Evolutionary conservation across 2,113 vertebrate genomes (phyloP), one percentile per base, ranked within the genome.

Genomic region (Cyprinodon variegatus): DNA sequence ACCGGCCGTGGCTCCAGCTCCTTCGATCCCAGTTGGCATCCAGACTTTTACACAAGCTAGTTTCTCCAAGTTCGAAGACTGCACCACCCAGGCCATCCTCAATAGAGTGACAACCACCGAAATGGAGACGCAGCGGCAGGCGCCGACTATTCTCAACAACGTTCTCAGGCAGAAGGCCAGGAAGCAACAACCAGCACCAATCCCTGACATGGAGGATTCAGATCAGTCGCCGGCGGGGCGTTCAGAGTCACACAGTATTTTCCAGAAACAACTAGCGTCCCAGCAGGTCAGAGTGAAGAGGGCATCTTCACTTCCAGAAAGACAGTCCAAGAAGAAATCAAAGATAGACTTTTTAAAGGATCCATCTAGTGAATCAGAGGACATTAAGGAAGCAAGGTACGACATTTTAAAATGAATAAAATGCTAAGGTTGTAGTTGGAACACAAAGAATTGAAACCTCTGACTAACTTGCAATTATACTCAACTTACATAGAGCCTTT

Each of bases 231-330:
- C 87, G 8, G n/a, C 10, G 29, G 68, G 66, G 38, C 1, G 0
- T 0, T 72, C 50, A 4, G 77, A 70, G 39, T 22, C 65, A 2
- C 71, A 77, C 4, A 17, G 68, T 64, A 36, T 3, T 45, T 37
- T 10, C 1, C 9, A 50, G 65, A 43, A 11, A n/a, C 64, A 63
- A 40, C 17, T 45, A 13, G 39, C 68, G 1, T 87, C 72, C 11
- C 83, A 88, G 17, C 93, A 88, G 46, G 75, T 94, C 80, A 86
- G 86, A 9, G 68, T 93, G 11, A 96, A 95, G 89, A 92, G 93
- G 60, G 90, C 90, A 63, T 92, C 91, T 0, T 79, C 85, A 0
- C 59, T 84, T 13, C 72, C 87, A 0, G 91, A 92, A 14, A 88
- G 83, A 36, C 66, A 84, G 1, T 86, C 86, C 82, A 76, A 83